Evolutionary conservation across 1,140 invertebrate genomes (phyloP).

Genomic region (Drosophila punjabiensis): DNA sequence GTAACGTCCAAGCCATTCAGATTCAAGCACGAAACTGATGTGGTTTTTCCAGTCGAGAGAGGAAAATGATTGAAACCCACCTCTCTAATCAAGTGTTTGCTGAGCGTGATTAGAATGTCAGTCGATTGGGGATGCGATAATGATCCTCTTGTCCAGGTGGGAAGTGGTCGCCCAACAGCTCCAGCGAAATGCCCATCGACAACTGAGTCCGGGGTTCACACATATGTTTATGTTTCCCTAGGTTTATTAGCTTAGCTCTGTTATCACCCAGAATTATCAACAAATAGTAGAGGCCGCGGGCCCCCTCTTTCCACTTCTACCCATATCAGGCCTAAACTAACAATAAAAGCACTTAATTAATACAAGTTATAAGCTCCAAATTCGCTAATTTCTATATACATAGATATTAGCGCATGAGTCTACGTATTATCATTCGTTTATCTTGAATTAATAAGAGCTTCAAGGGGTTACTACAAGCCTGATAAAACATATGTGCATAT

Average conservation of each 20-base stretch:
- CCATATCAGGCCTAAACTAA: conserved; percentile 11
- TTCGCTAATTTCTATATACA: conserved; percentile 5
- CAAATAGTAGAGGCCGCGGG: background rate
- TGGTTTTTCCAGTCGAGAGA: conserved; percentile 2
- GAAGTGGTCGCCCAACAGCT: conserved; percentile 19
- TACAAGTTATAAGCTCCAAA: background rate
- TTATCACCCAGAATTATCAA: conserved; percentile 39
- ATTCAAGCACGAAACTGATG: conserved; percentile 7
- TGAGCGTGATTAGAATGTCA: conserved; percentile 3
- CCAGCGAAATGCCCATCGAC: conserved; percentile 28
- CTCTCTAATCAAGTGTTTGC: conserved; percentile 7
- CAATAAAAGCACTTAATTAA: conserved; percentile 6
- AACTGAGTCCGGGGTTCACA: conserved; percentile 31
- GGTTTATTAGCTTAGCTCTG: conserved; percentile 30
- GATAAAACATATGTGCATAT: conserved; percentile 3
- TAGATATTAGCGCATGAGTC: background rate
- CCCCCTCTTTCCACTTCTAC: background rate
- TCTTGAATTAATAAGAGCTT: background rate
- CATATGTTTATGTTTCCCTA: conserved; percentile 28
- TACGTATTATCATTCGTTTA: background rate
- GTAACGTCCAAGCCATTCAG: background rate
- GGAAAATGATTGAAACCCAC: conserved; percentile 18
- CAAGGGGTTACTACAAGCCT: background rate
- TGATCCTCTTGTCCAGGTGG: conserved; percentile 14
- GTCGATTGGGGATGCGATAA: conserved; percentile 16